A percentile compares a stretch with the other conserved stretches of the same genome.
phyloP scores from a whole-genome alignment of 1,140 invertebrate species.

The Archegozetes longisetosus region DNA sequence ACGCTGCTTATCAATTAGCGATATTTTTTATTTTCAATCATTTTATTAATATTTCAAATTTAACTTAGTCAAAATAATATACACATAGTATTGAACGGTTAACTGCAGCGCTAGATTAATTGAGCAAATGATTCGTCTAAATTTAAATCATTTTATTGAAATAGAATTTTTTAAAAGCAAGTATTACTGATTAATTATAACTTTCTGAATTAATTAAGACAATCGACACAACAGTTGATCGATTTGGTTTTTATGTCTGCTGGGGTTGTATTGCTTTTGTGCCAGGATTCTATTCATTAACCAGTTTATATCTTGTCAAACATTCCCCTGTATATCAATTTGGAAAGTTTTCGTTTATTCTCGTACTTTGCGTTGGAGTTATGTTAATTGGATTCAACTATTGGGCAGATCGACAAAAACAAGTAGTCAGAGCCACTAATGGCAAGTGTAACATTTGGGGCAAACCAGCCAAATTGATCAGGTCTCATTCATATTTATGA shows the following conservation, averaged over 20 bases:
- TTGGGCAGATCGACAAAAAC: constrained; percentile 30
- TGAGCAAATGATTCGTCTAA: no score
- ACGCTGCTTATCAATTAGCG: no score
- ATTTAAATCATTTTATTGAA: no score
- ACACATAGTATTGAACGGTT: no score
- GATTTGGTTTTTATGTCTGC: constrained; percentile 38
- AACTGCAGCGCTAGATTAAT: no score
- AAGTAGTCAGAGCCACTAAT: constrained; percentile 26
- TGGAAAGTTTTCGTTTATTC: neutral
- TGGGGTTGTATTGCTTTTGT: constrained; percentile 42
- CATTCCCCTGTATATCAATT: constrained; percentile 24
- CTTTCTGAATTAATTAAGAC: neutral
- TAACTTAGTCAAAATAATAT: no score
- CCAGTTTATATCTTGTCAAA: constrained; percentile 35
- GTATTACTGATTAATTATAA: neutral
- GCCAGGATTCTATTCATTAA: constrained; percentile 38
- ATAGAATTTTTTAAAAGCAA: no score
- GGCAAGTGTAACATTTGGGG: constrained; percentile 32
- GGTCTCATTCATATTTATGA: neutral
- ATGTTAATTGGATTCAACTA: constrained; percentile 35
- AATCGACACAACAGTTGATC: neutral
- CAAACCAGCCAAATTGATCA: constrained; percentile 27
- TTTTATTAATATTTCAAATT: no score
- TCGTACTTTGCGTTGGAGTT: neutral
- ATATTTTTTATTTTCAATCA: no score